phyloP scores from a whole-genome alignment of 2,888 invertebrate species.

The Amblyteles armatorius region DNA sequence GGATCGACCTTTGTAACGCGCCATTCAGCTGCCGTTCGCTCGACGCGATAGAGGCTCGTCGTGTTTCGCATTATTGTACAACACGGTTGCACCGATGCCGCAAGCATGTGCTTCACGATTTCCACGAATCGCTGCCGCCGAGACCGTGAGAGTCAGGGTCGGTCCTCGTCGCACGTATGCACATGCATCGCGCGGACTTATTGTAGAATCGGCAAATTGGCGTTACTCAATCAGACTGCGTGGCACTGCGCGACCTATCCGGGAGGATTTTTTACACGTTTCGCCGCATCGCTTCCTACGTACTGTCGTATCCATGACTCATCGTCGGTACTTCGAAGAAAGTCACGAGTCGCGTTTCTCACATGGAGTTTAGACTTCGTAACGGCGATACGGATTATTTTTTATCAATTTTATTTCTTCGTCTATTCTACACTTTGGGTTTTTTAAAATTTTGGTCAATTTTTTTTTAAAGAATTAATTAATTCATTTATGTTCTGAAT shows the following conservation, averaged over 20 bases:
- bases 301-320: not conserved
- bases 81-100: conserved; percentile 11
- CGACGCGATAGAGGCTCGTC: conserved; percentile 40
- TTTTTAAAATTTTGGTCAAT: too few species aligned
- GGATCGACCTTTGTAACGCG: conserved; percentile 57
- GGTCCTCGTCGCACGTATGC: conserved; percentile 19
- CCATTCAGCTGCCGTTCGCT: conserved; percentile 32
- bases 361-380: not conserved
- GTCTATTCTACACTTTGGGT: too few species aligned
- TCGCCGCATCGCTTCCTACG: conserved; percentile 23
- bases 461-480: too few species aligned
- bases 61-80: conserved; percentile 51
- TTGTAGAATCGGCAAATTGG: conserved; percentile 33
- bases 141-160: conserved; percentile 57
- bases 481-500: too few species aligned
- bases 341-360: not conserved
- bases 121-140: conserved; percentile 4
- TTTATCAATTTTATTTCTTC: too few species aligned
- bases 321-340: not conserved
- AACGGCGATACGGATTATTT: too few species aligned
- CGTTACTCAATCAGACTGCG: conserved; percentile 61
- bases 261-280: conserved; percentile 52
- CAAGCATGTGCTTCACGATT: conserved; percentile 9
- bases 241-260: conserved; percentile 48
- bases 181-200: not conserved